phyloP scores from a whole-genome alignment of 2,888 invertebrate genomes.

The Agonopterix arenella region DNA sequence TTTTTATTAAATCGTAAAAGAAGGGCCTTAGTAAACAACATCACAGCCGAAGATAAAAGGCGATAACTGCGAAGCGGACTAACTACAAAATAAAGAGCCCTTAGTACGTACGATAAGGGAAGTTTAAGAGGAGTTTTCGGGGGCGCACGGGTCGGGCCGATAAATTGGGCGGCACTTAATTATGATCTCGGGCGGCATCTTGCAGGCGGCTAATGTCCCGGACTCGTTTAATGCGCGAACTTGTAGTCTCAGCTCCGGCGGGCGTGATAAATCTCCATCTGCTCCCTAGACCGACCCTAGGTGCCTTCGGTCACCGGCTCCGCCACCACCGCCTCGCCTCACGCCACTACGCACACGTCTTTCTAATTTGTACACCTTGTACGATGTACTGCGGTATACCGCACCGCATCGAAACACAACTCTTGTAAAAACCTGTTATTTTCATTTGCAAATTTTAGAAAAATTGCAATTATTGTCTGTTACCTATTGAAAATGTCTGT shows the following conservation, averaged over 20 bases:
- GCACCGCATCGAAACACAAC: no score
- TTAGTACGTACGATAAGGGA: slow-evolving; percentile 72
- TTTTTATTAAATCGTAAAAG: slow-evolving; percentile 19
- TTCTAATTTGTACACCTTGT: not conserved
- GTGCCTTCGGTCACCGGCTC: slow-evolving; percentile 3
- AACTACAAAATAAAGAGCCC: slow-evolving; percentile 74
- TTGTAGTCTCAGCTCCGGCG: slow-evolving; percentile 69
- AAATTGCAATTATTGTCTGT: no score
- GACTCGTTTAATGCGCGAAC: slow-evolving; percentile 76
- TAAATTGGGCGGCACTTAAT: slow-evolving; percentile 77
- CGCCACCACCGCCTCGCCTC: not conserved
- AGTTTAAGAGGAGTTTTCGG: slow-evolving; percentile 70
- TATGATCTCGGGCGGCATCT: slow-evolving; percentile 77
- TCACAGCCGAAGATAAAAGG: slow-evolving; percentile 48
- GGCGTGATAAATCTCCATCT: slow-evolving; percentile 74
- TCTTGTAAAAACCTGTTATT: no score
- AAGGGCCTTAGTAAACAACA: slow-evolving; percentile 25
- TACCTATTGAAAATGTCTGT: no score
- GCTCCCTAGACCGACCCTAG: slow-evolving; percentile 38
- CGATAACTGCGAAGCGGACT: slow-evolving; percentile 59
- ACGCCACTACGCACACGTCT: not conserved
- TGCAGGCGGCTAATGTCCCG: slow-evolving; percentile 75
- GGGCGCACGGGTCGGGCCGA: slow-evolving; percentile 69
- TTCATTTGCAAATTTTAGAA: no score
- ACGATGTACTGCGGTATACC: no score